Base-by-base conservation (phyloP, 30 jellyfish, hydroid and myxozoan species). In the Sanderia malayensis region DNA sequence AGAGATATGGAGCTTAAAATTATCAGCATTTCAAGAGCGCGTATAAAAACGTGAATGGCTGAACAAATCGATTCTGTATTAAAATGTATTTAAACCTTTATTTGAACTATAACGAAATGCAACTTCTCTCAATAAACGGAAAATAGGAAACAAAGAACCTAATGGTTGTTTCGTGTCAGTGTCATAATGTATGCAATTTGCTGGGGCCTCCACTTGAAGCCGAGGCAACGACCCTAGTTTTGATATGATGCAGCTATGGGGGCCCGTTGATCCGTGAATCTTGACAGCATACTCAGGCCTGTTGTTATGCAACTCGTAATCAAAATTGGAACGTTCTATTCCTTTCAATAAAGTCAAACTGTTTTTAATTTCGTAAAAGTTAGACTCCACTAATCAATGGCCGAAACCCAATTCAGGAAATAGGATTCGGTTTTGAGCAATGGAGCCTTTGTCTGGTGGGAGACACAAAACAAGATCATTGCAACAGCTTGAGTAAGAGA, bases 31-130 rank as follows among this genome's bases (percentile, higher is more conserved):
- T 78, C 73, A 49, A 78, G n/a, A n/a, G n/a, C n/a, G n/a, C n/a
- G 76, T 78, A 78, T 78, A 78, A 78, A 78, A 78, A 78, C 66
- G 81, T 52, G 82, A 18, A 64, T 78, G 82, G 82, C 41, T 78
- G 64, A 46, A 46, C 76, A 78, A 78, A 78, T 52, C 57, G 60
- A 64, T 61, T 37, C 52, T 37, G 52, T 13, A 37, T 37, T 37
- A 37, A 6, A 37, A 37, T 37, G 6, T 37, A 37, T 37, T 37
- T 13, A 37, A 6, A 4, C 13, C n/a, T n/a, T n/a, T n/a, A n/a
- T n/a, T n/a, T n/a, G n/a, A n/a, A n/a, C n/a, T n/a, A n/a, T n/a
- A n/a, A n/a, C n/a, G n/a, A n/a, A n/a, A n/a, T 37, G 6, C 52
- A 37, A 37, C 52, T 4, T 37, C 52, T 13, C 52, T 37, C 52